These are phyloP conservation scores for Formica aserva DNA, from an alignment of 2,888 invertebrate species.

Conservation along the genomic window DNA sequence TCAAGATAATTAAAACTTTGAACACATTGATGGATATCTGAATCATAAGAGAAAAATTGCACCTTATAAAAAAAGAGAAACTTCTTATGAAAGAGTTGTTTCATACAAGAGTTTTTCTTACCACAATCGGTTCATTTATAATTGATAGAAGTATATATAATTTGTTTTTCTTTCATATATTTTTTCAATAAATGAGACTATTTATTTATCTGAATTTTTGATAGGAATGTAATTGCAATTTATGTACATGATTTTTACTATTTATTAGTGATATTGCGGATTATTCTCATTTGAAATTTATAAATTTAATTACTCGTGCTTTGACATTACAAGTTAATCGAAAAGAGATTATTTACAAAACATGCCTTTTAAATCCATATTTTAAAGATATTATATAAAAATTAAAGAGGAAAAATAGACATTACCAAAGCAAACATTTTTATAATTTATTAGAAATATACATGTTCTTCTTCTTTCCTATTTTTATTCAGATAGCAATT, in stretches of 20 bases:
- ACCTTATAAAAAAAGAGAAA: not conserved
- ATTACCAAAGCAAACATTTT: not conserved
- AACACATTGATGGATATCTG: not conserved
- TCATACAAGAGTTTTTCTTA: not conserved
- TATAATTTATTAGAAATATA: not conserved
- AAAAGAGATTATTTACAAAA: not conserved
- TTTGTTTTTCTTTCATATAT: not conserved
- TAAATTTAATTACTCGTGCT: not conserved
- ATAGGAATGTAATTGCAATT: not conserved
- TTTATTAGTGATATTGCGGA: not conserved
- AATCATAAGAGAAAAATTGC: not conserved
- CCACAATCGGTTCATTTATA: not conserved
- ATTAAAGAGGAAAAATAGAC: not conserved
- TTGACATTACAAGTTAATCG: not conserved
- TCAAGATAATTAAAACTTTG: not conserved
- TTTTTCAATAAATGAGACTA: slow-evolving; percentile 9
- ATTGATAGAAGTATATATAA: not conserved
- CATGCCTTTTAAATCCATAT: not conserved
- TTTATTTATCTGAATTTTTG: not conserved
- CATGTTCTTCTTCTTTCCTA: not conserved
- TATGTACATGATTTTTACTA: not conserved
- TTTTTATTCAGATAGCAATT: not conserved
- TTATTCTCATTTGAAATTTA: not conserved
- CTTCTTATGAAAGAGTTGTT: not conserved
- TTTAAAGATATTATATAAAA: not conserved